Conservation (phyloP, 2,113 vertebrate species). For the Ibidorhyncha struthersii region DNA sequence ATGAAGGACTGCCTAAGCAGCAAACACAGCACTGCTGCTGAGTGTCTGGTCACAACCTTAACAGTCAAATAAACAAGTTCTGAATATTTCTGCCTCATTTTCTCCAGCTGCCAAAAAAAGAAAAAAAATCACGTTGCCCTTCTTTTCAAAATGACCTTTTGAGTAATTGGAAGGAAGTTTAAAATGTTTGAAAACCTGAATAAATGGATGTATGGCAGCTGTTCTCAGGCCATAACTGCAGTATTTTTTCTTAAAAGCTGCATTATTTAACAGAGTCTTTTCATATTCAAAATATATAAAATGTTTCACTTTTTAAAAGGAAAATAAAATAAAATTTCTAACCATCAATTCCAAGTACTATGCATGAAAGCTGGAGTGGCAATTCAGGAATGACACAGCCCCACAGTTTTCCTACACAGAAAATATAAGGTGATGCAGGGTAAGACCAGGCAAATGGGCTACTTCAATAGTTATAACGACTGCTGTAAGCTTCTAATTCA, state of each 20-base stretch:
- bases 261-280: neutral
- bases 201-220: neutral
- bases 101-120: neutral
- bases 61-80: neutral
- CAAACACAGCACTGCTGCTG: neutral
- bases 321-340: neutral
- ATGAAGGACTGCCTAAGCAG: neutral
- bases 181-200: neutral
- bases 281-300: neutral
- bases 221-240: neutral
- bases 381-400: neutral
- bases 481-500: neutral
- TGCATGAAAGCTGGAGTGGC: neutral
- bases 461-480: neutral
- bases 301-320: neutral
- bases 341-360: neutral
- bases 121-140: neutral
- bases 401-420: neutral
- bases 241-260: neutral
- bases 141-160: neutral
- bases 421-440: neutral
- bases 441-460: neutral
- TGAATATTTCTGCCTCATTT: neutral
- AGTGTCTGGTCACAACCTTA: neutral
- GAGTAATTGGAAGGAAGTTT: neutral